Conservation (phyloP, 1,140 invertebrate genomes). For the Semibalanus balanoides region DNA sequence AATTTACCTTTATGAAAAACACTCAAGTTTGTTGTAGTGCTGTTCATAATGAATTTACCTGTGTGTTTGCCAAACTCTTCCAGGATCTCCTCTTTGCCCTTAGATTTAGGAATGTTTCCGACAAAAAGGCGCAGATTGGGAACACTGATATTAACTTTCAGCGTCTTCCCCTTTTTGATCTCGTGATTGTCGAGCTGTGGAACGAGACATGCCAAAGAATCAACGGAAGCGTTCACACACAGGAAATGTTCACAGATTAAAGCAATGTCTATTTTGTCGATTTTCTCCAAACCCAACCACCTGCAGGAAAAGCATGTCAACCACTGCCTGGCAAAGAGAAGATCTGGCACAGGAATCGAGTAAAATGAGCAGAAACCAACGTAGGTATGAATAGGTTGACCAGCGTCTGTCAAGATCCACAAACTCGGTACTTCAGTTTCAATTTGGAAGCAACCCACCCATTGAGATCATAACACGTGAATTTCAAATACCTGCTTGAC, state of each 20-base stretch:
- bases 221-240: not conserved
- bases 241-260: not conserved
- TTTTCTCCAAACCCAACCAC: no score
- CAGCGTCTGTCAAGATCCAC: no score
- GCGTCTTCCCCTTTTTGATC: constrained; percentile 96
- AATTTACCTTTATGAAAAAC: no score
- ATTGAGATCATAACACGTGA: no score
- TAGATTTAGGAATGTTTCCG: constrained; percentile 99
- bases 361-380: not conserved
- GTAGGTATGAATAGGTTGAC: not conserved
- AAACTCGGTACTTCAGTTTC: no score
- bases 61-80: constrained; percentile 99
- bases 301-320: not conserved
- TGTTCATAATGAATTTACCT: constrained; percentile 51
- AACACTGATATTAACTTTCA: constrained; percentile 99
- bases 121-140: constrained; percentile 99
- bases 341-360: not conserved
- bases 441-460: no score
- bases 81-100: constrained; percentile 99
- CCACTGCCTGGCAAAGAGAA: not conserved
- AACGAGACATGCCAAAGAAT: constrained; percentile 26
- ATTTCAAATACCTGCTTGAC: constrained; percentile 70
- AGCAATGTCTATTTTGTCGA: no score
- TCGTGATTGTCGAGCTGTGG: constrained; percentile 98
- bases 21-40: no score